These are phyloP conservation scores for Ditula angustiorana DNA, from an alignment of 2,888 invertebrate genomes.

Conservation along the genomic window DNA sequence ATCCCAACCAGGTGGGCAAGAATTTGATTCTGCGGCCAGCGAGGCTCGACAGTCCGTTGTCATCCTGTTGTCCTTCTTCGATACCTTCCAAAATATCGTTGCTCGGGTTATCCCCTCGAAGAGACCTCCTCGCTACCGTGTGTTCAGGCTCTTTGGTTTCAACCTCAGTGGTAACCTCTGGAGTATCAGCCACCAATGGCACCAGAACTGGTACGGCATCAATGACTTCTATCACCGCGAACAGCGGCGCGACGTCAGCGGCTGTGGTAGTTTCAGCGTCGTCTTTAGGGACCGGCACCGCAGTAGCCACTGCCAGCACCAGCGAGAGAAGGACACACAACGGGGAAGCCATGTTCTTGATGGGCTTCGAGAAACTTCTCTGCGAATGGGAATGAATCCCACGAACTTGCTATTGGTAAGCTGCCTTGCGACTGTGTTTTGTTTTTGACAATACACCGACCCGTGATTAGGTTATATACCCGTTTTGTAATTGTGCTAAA, in stretches of 20 bases:
- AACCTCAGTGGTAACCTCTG: constrained; percentile 50
- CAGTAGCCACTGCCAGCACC: constrained; percentile 56
- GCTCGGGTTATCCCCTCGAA: constrained; percentile 67
- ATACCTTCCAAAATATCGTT: constrained; percentile 70
- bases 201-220: constrained; percentile 64
- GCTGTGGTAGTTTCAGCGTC: constrained; percentile 55
- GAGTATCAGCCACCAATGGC: constrained; percentile 48
- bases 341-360: constrained; percentile 66
- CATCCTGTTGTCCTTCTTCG: constrained; percentile 62
- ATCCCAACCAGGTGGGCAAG: constrained; percentile 75
- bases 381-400: constrained; percentile 55
- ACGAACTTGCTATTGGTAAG: constrained; percentile 52
- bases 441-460: constrained; percentile 47
- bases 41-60: constrained; percentile 61
- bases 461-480: constrained; percentile 69
- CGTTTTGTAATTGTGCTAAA: constrained; percentile 69
- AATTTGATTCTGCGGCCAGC: constrained; percentile 76
- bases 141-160: constrained; percentile 52
- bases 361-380: constrained; percentile 66
- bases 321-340: constrained; percentile 65
- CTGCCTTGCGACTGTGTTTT: constrained; percentile 50
- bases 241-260: constrained; percentile 51
- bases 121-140: constrained; percentile 68
- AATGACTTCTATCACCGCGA: constrained; percentile 64
- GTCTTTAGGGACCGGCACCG: constrained; percentile 60